Base-by-base conservation (phyloP, 2,888 invertebrate species). In the Chaitophorus viminalis region DNA sequence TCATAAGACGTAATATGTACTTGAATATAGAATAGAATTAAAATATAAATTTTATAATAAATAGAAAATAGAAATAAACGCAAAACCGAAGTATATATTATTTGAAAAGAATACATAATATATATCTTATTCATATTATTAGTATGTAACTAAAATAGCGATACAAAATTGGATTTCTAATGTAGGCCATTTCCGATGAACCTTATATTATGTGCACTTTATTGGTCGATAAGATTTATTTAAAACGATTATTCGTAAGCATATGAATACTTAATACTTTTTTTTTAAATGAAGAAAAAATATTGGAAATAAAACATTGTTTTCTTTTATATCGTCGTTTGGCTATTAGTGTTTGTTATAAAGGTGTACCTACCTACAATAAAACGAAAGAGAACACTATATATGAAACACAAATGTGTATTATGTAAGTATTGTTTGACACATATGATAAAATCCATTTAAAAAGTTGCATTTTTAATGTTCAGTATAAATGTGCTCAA, bases 401-500 rank as follows among this genome's bases (percentile, higher is more conserved):
- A 17, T 2, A n/a, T 17, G 25, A 31, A 31, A 36, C 72, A 52
- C 33, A 81, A n/a, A 14, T 6, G 36, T 68, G 25, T 82, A 83
- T 3, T 8, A 52, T 17, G 0, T n/a, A 84, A 4, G 82, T 78
- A 83, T 60, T 83, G 65, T 76, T 46, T 75, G 75, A 70, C 54
- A 78, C 33, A 70, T 14, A 70, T 36, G 36, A 54, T 29, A 36
- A 52, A 70, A 70, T 78, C 54, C 54, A 86, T 78, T 86, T 39
- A 72, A 86, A 85, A 78, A 70, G 29, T 36, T 86, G n/a, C 33
- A 86, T 78, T 78, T 78, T 78, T 54, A 86, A 72, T 78, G 78
- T 36, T 29, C 54, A 33, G 65, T 74, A 68, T 70, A 77, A 77
- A 33, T 39, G 70, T 77, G 68, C 52, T 54, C 25, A 4, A 36